Evolutionary conservation across 2,888 invertebrate genomes (phyloP), one percentile per base, ranked within the genome.

Genomic region (Drosophila suboccidentalis): DNA sequence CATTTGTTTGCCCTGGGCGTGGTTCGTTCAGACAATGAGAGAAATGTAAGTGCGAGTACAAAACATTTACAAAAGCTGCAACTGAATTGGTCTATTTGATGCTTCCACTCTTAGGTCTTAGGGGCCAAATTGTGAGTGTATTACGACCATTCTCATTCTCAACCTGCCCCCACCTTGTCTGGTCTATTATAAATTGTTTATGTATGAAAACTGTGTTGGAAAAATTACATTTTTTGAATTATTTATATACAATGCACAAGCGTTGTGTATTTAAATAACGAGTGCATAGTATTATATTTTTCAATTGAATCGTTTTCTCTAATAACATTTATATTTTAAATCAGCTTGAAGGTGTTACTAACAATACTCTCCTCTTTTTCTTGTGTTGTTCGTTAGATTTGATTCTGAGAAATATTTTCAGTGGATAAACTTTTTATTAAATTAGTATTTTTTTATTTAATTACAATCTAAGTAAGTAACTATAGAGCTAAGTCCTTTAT

Each of bases 21-120:
- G 82, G 82, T 51, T 62, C 9, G 34, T 15, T 11, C 53, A 69
- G 86, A 80, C 80, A 80, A 82, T 78, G 67, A 34, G 38, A 6
- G 71, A 63, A 66, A 68, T 68, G 77, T 72, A 75, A 73, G 53
- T 75, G n/a, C n/a, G 13, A 36, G 29, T 29, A 55, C 51, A 55
- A 41, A 32, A 49, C 34, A 66, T 34, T 43, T 9, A 47, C 39
- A 44, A 39, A 44, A 26, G 55, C 47, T 53, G 47, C 29, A 47
- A 49, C 22, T 17, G 19, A 22, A 38, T 34, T 22, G 22, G 15
- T 36, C 38, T 26, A 10, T 15, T 38, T 32, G 49, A 49, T 15
- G 32, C 15, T 49, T 32, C 5, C 6, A 15, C 47, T 10, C 11
- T 11, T 17, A 29, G 13, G 22, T 22, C 17, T 34, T 8, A 26